These are phyloP conservation scores for Semotilus atromaculatus DNA, from an alignment of 2,797 vertebrate genomes.

Conservation along the genomic window DNA sequence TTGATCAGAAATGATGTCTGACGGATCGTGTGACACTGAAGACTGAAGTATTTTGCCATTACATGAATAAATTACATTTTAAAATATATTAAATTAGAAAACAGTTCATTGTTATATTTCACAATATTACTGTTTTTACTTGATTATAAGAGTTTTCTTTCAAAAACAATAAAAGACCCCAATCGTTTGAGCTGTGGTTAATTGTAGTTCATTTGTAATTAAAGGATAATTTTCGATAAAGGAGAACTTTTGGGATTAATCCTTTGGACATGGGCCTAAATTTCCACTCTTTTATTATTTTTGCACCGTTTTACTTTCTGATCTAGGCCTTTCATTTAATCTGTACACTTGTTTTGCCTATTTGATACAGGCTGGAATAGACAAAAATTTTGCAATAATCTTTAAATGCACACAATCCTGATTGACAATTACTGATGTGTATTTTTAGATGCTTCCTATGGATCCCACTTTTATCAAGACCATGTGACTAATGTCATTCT, in stretches of 20 bases:
- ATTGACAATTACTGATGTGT: slow-evolving; percentile 28
- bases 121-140: background rate
- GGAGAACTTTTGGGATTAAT: background rate
- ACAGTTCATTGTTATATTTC: background rate
- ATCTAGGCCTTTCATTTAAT: background rate
- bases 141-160: background rate
- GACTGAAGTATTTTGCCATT: background rate
- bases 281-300: background rate
- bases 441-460: slow-evolving; percentile 54
- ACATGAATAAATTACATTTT: background rate
- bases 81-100: background rate
- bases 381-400: background rate
- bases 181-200: background rate
- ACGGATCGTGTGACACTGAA: background rate
- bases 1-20: background rate
- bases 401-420: background rate
- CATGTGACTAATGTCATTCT: slow-evolving; percentile 40
- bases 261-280: background rate
- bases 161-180: background rate
- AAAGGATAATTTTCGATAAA: background rate
- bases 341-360: background rate
- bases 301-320: background rate
- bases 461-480: slow-evolving; percentile 27
- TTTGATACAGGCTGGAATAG: background rate
- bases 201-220: background rate